A percentile compares a stretch with the other conserved stretches of the same genome.
Conservation (phyloP, 2,888 invertebrate species). For the Drosophila lutescens region DNA sequence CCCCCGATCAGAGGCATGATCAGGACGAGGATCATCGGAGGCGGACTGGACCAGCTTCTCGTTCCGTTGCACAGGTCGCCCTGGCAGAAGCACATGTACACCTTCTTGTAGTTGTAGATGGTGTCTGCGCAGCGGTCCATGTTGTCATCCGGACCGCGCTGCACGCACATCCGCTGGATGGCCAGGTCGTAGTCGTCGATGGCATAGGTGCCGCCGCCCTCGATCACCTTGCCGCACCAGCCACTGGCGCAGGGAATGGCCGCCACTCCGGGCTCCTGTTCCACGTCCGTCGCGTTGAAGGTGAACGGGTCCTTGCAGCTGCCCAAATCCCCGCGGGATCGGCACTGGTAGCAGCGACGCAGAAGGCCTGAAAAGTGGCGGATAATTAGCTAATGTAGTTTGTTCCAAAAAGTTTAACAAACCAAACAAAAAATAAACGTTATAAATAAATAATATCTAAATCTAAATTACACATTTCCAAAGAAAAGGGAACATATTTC, state of each 20-base stretch:
- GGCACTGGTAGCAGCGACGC: conserved; percentile 92
- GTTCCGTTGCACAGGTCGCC: conserved; percentile 92
- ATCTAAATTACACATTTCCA: too few relatives aligned
- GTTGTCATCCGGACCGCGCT: conserved; percentile 94
- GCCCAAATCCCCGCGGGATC: conserved; percentile 94
- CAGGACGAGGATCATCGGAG: not conserved
- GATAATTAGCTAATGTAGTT: too few relatives aligned
- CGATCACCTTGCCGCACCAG: conserved; percentile 96
- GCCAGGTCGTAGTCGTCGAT: conserved; percentile 94
- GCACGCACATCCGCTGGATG: conserved; percentile 94
- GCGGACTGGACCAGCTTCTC: not conserved
- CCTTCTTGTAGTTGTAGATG: conserved; percentile 91
- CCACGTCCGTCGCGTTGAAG: conserved; percentile 91
- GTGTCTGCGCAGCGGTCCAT: conserved; percentile 96
- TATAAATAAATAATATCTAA: too few relatives aligned
- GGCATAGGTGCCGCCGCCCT: conserved; percentile 90
- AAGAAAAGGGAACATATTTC: too few relatives aligned
- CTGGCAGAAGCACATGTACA: conserved; percentile 95
- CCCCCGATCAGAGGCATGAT: conserved; percentile 1
- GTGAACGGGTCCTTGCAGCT: conserved; percentile 95
- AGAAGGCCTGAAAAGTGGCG: conserved; percentile 86
- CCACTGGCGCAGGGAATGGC: conserved; percentile 92
- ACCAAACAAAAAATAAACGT: too few relatives aligned
- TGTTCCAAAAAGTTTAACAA: too few relatives aligned
- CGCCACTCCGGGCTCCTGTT: conserved; percentile 89